Base-by-base conservation (phyloP, 2,888 invertebrate species). In the Ferrisia virgata region DNA sequence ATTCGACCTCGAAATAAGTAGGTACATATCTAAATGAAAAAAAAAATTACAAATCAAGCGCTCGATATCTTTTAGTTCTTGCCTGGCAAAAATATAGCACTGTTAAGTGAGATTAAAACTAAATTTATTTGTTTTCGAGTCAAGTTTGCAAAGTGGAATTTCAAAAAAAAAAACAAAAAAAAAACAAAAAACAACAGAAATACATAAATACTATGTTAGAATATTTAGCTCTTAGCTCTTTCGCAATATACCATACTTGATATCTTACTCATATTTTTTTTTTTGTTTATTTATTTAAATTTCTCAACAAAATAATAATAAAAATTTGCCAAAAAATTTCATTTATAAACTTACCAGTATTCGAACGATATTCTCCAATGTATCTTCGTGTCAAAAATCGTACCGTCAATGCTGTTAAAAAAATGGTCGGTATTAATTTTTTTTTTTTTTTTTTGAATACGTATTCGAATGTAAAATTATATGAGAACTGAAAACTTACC, bases 341-440 rank as follows among this genome's bases (percentile, higher is more conserved):
- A 43, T 8, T 15, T 6, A 47, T 22, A 15, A 40, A 88, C 90
- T 90, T 88, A 93, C 93, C 93, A 90, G 94, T 93, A 87, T 94
- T 94, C 87, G 94, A 94, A 87, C 94, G 92, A 89, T 94, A 94
- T 91, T 94, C 94, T 85, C 94, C 94, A 85, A 94, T 94, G 89
- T 92, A 94, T 87, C 94, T 90, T 87, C 93, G 91, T 4, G 94
- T 94, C 86, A 94, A 89, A 88, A 94, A 94, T 86, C 94, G 91
- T 2, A 94, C 94, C 85, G 94, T 94, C 83, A 94, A 90, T 86
- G 94, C 94, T 94, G 90, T 80, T 90, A 91, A 87, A 87, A 90
- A 86, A 90, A 89, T 89, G 89, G 84, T 31, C 22, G 5, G 18
- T 18, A 15, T 15, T 33, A 18, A 25, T 18, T 47, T 43, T 80